A percentile compares a stretch with the other conserved stretches of the same genome.
Conservation (phyloP, 53 echinoderm and acorn worm species). For the Apostichopus leukothele region DNA sequence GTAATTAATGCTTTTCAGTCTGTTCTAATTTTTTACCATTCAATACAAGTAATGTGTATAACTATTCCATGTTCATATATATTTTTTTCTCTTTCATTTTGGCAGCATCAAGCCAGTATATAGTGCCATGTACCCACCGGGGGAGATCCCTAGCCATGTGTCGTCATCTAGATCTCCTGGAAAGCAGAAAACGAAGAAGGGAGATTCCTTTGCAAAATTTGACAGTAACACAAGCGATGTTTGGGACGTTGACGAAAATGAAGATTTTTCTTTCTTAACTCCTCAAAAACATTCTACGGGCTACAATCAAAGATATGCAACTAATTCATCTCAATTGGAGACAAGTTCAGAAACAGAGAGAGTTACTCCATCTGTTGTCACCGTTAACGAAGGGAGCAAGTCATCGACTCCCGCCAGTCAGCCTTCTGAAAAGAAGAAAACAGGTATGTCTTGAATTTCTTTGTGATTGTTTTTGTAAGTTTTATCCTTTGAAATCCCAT, state of each 20-base stretch:
- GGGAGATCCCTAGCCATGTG: slow-evolving; percentile 69
- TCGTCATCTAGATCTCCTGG: slow-evolving; percentile 40
- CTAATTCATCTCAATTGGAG: background rate
- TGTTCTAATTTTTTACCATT: no score
- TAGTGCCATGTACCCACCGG: slow-evolving; percentile 67
- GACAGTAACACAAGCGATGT: slow-evolving; percentile 87
- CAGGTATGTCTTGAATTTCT: background rate
- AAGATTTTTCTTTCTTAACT: slow-evolving; percentile 37
- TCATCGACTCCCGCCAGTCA: background rate
- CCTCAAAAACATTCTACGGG: slow-evolving; percentile 12
- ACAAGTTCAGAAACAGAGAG: background rate
- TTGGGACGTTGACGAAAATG: slow-evolving; percentile 93
- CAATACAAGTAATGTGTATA: no score
- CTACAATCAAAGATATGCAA: background rate
- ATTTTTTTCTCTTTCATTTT: slow-evolving; percentile 12
- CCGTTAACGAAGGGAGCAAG: background rate
- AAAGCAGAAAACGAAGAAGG: slow-evolving; percentile 68
- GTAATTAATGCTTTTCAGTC: no score
- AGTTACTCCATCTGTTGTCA: background rate
- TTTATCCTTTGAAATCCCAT: no score
- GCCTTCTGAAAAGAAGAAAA: slow-evolving; percentile 14
- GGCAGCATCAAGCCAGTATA: slow-evolving; percentile 92
- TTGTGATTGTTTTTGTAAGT: background rate
- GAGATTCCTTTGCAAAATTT: slow-evolving; percentile 94
- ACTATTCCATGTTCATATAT: background rate